Base-by-base conservation (phyloP, 2,113 vertebrate species). In the Xiphophorus couchianus region DNA sequence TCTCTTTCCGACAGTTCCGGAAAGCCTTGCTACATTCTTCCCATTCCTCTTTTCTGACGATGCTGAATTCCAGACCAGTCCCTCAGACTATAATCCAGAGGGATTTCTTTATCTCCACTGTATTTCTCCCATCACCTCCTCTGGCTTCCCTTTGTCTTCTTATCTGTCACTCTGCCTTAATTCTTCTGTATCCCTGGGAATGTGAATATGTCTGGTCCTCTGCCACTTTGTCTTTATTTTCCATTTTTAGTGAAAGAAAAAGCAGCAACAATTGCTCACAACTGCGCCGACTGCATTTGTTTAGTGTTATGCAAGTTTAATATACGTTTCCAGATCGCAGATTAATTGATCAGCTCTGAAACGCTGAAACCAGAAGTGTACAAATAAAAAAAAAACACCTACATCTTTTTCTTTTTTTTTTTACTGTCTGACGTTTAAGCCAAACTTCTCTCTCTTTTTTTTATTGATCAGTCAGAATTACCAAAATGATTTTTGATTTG, bases 151-250 rank as follows among this genome's bases (percentile, higher is more conserved):
- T 35, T 71, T 69, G 30, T 80, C 81, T 76, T 64, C 54, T 79
- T 64, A 75, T 75, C 62, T 76, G 35, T 75, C 60, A 2, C 65
- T 74, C 68, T 44, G 30, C 74, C 62, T 44, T 58, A 73, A 22
- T 73, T 51, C 68, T 62, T 14, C 71, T 15, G 68, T 78, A 81
- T 84, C 58, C 39, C 15, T 74, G 28, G 78, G 71, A 82, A 62
- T 83, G 87, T 81, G 90, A 90, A 90, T 89, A 82, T 80, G 72
- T 86, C 86, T 65, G 73, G 72, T 60, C 77, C 27, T 80, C 73
- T 77, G 74, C 80, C 66, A 67, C 80, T 82, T 82, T 67, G 29
- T 60, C 25, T 72, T 65, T 66, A 19, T 69, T 78, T 72, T 60
- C 28, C 7, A 13, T 63, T 31, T 37, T 54, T 39, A 65, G 68